Conservation (phyloP, 2,888 invertebrate genomes). For the Serrognathus titanus region DNA sequence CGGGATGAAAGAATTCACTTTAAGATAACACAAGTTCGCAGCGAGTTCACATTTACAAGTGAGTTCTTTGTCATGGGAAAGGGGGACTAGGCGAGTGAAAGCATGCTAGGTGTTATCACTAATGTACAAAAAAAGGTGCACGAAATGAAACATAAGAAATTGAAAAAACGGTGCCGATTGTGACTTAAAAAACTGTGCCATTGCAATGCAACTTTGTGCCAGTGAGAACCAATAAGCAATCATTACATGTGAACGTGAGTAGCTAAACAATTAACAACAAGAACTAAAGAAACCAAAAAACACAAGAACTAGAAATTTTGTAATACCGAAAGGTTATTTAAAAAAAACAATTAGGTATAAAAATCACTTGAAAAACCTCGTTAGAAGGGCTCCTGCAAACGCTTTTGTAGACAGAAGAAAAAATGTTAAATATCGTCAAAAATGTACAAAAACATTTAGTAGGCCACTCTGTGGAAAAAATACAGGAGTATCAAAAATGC, state of each 20-base stretch:
- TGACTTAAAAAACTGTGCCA: slow-evolving; percentile 51
- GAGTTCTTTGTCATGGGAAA: slow-evolving; percentile 1
- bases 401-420: slow-evolving; percentile 52
- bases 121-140: slow-evolving; percentile 44
- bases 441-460: slow-evolving; percentile 5
- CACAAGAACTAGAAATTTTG: slow-evolving; percentile 34
- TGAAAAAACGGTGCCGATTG: slow-evolving; percentile 46
- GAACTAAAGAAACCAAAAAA: slow-evolving; percentile 32
- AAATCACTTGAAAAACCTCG: slow-evolving; percentile 42
- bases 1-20: slow-evolving; percentile 22
- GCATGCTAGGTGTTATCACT: slow-evolving; percentile 43
- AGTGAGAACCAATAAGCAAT: slow-evolving; percentile 52
- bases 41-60: slow-evolving; percentile 5
- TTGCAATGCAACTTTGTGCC: slow-evolving; percentile 51
- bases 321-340: slow-evolving; percentile 27
- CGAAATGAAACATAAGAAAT: slow-evolving; percentile 35
- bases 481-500: slow-evolving; percentile 36
- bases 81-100: slow-evolving; percentile 19
- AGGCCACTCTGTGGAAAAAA: slow-evolving; percentile 27
- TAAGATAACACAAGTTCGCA: slow-evolving; percentile 7
- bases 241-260: slow-evolving; percentile 73
- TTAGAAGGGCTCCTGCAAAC: slow-evolving; percentile 49
- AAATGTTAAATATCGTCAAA: slow-evolving; percentile 11
- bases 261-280: slow-evolving; percentile 50
- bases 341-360: slow-evolving; percentile 33